Evolutionary conservation across 2,113 vertebrate species (phyloP).

Genomic region (Osmerus mordax): DNA sequence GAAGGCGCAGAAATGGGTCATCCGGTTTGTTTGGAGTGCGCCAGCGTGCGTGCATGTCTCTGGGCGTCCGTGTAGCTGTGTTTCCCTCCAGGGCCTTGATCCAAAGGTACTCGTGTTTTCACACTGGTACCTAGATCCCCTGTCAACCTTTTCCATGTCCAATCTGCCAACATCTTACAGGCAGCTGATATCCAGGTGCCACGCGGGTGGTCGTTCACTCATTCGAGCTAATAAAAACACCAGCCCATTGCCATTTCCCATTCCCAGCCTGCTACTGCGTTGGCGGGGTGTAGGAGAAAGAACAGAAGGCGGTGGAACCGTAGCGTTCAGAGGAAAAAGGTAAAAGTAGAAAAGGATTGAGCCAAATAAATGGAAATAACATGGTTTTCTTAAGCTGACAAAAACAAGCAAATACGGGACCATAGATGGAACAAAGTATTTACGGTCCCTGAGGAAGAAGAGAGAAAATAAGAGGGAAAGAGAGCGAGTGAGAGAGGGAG

Average conservation of each 20-base stretch:
- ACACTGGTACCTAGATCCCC: constrained; percentile 25
- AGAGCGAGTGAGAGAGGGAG: constrained; percentile 13
- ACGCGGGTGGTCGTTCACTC: constrained; percentile 32
- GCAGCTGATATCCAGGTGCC: background rate
- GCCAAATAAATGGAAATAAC: no score
- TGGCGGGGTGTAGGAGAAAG: no score
- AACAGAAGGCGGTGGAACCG: no score
- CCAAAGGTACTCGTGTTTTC: constrained; percentile 43
- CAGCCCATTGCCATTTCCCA: background rate
- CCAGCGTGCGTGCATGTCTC: constrained; percentile 25
- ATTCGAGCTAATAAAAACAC: constrained; percentile 28
- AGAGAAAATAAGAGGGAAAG: constrained; percentile 13
- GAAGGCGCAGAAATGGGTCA: constrained; percentile 52
- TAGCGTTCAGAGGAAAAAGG: no score
- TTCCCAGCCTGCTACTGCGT: no score
- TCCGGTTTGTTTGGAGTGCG: constrained; percentile 51
- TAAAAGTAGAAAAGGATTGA: no score
- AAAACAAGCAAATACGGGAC: no score
- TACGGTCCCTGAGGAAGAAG: background rate
- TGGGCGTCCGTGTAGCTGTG: constrained; percentile 20
- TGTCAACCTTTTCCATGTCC: background rate
- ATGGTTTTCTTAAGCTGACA: no score
- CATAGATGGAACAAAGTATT: background rate
- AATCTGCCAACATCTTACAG: background rate
- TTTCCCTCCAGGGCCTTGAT: constrained; percentile 44